Base-by-base conservation (phyloP, 1,140 invertebrate species). In the Leptopilina clavipes region DNA sequence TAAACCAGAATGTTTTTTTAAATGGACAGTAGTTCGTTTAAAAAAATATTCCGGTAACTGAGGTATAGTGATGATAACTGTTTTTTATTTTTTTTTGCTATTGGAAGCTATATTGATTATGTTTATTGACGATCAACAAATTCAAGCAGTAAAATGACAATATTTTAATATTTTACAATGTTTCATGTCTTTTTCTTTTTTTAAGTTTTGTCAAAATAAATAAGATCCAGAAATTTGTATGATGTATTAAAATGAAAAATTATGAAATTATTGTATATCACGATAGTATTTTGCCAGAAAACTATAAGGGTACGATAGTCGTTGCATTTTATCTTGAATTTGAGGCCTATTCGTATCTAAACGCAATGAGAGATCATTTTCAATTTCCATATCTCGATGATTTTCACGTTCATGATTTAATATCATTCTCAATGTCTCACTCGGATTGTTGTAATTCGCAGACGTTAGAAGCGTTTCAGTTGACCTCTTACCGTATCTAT, bases 401-500 rank as follows among this genome's bases (percentile, higher is more conserved):
- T 70, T 59, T 65, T 80, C 71, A 14, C 54, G 77, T 1, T 70
- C 71, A 1, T 56, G 37, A 5, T 79, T 80, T 48, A 79, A 37
- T 0, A 83, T 59, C 65, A 76, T 70, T 70, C 71, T 79, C 11
- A 85, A 22, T 9, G 72, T 71, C 10, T 85, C 73, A 73, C 75
- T 78, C 10, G 74, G 43, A 9, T 65, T 25, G 18, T 76, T 72
- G 45, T 40, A 10, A 1, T 22, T 70, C 19, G 18, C 17, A 9
- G 45, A 65, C 7, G 70, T 19, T 3, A 52, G 31, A 2, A 8
- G n/a, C 9, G n/a, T 17, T 11, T 81, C 78, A 8, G 44, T 71
- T 52, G 59, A 65, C 12, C 85, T 78, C 71, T 86, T 86, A 7
- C 85, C 85, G 14, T 81, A 85, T 56, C 85, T 86, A 19, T 70